These are phyloP conservation scores for Liolophura sinensis DNA, from an alignment of 1,140 invertebrate species.

Conservation along the genomic window DNA sequence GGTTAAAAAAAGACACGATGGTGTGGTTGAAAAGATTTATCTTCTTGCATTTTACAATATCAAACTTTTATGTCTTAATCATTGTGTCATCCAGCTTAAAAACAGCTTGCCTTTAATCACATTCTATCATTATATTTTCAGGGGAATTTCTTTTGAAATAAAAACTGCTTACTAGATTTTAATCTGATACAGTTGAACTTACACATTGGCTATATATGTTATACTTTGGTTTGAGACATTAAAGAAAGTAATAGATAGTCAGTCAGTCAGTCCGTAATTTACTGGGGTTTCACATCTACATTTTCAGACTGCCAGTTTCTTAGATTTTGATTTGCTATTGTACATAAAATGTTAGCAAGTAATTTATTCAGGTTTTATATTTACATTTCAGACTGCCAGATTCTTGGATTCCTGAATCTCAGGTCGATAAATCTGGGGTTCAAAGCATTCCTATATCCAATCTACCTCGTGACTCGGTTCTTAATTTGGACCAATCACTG, in stretches of 20 bases:
- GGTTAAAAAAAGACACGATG: neutral
- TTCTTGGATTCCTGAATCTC: conserved; percentile 41
- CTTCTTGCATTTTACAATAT: neutral
- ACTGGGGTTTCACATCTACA: neutral
- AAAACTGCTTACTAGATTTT: too few species aligned
- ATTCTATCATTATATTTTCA: neutral
- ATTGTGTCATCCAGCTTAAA: neutral
- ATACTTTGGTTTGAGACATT: neutral
- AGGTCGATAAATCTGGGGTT: conserved; percentile 31
- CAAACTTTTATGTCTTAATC: neutral
- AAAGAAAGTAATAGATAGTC: too few species aligned
- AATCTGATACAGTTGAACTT: too few species aligned
- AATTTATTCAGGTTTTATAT: conserved; percentile 7
- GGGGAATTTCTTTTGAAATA: too few species aligned
- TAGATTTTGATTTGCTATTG: neutral
- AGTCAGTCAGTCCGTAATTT: too few species aligned
- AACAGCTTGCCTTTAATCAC: neutral
- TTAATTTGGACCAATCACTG: conserved; percentile 21
- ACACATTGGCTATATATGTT: neutral
- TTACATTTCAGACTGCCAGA: conserved; percentile 30
- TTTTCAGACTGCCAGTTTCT: neutral
- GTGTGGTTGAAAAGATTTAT: neutral
- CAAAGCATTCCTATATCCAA: conserved; percentile 39
- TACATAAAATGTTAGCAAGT: neutral
- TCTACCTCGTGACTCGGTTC: conserved; percentile 34